Evolutionary conservation across 2,888 invertebrate genomes (phyloP).

Genomic region (Teleiodes luculella): DNA sequence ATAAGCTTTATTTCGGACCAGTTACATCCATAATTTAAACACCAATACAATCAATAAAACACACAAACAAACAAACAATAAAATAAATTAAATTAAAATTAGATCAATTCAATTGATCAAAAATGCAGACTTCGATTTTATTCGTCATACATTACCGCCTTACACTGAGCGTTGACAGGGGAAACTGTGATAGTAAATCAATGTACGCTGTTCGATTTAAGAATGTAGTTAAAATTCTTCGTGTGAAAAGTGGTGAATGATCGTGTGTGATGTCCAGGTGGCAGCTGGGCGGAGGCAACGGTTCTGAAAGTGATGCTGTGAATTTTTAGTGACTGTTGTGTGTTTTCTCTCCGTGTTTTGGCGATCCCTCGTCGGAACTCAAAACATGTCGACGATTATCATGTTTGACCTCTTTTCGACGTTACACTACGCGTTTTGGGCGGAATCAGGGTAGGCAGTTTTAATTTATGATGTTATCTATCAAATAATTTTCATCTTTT

Average conservation of each 20-base stretch:
- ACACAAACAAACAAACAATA: too few species aligned
- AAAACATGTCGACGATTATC: not conserved
- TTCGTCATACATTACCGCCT: not conserved
- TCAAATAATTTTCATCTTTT: not conserved
- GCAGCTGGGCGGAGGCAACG: slow-evolving; percentile 53
- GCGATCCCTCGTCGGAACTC: not conserved
- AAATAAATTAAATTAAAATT: too few species aligned
- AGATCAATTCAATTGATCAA: too few species aligned
- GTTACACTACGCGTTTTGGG: not conserved
- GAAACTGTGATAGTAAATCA: not conserved
- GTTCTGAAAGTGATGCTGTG: slow-evolving; percentile 43
- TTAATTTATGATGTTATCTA: not conserved
- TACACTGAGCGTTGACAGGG: not conserved
- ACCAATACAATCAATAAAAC: too few species aligned
- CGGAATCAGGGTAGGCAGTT: too few species aligned
- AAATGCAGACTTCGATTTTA: too few species aligned
- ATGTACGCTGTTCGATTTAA: not conserved
- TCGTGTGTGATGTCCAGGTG: not conserved
- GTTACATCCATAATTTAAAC: too few species aligned
- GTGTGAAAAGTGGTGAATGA: not conserved
- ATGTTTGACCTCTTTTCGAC: not conserved
- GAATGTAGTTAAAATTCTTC: not conserved
- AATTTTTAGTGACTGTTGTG: slow-evolving; percentile 50
- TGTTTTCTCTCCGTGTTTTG: not conserved
- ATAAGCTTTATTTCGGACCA: too few species aligned